These are phyloP conservation scores for Denticeps clupeoides DNA, from an alignment of 2,797 vertebrate genomes.

Conservation along the genomic window DNA sequence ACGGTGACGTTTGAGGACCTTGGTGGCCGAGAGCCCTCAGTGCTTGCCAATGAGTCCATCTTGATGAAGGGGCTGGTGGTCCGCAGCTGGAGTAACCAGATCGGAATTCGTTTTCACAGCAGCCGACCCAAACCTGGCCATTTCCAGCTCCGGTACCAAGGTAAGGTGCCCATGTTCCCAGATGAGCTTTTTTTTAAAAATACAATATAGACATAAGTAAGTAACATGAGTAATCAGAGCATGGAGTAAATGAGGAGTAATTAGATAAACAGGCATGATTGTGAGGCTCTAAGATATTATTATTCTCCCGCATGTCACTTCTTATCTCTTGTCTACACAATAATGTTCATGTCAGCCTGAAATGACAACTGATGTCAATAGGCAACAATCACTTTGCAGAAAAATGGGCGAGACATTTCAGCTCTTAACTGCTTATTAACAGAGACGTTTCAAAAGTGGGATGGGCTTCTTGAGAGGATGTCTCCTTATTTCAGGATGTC, in stretches of 20 bases:
- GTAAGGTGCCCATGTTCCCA: conserved; percentile 44
- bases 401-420: conserved; percentile 25
- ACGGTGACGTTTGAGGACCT: conserved; percentile 68
- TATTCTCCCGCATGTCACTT: conserved; percentile 13
- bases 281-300: conserved; percentile 5
- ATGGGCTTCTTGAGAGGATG: conserved; percentile 4
- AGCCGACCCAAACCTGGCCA: conserved; percentile 52
- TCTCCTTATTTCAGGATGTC: no score
- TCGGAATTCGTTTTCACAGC: conserved; percentile 73
- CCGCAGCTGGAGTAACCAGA: conserved; percentile 81
- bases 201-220: no score
- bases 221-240: no score
- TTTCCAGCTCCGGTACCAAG: conserved; percentile 78
- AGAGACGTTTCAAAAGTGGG: conserved; percentile 18
- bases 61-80: conserved; percentile 80
- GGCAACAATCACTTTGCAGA: conserved; percentile 28
- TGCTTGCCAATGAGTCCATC: conserved; percentile 84
- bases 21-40: conserved; percentile 59
- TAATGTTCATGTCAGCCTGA: conserved; percentile 32
- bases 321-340: conserved; percentile 35
- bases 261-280: conserved; percentile 32
- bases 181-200: no score
- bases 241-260: no score
- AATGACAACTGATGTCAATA: conserved; percentile 39
- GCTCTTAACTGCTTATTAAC: conserved; percentile 30